A percentile compares a stretch with the other conserved stretches of the same genome.
Evolutionary conservation across 64 coral and sea anemone genomes (phyloP).

Genomic region (Orbicella faveolata): DNA sequence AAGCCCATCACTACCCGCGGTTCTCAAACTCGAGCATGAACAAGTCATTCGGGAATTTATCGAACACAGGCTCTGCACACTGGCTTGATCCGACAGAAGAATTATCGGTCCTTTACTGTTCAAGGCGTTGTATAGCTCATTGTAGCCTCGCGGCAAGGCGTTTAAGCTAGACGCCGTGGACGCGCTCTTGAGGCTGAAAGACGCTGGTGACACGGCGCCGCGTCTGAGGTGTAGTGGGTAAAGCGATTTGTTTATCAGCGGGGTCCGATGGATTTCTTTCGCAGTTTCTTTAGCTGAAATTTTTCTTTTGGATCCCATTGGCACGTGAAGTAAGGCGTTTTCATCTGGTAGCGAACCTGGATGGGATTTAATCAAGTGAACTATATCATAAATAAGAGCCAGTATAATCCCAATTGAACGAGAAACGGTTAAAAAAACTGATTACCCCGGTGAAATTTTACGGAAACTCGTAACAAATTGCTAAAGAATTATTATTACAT

Average conservation of each 20-base stretch:
- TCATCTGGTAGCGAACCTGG: constrained; percentile 13
- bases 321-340: constrained; percentile 10
- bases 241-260: constrained; percentile 19
- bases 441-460: too few relatives aligned
- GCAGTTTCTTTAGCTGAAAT: not conserved
- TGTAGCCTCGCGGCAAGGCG: constrained; percentile 42
- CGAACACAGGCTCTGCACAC: constrained; percentile 80
- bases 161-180: constrained; percentile 81
- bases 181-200: constrained; percentile 83
- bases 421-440: too few relatives aligned
- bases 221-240: constrained; percentile 73
- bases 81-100: constrained; percentile 67
- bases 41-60: constrained; percentile 61
- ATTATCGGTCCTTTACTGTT: constrained; percentile 74
- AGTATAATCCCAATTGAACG: too few relatives aligned
- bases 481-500: not conserved
- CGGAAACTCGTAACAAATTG: too few relatives aligned
- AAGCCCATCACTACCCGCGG: constrained; percentile 11
- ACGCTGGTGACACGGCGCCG: constrained; percentile 84
- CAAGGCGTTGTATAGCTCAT: constrained; percentile 47
- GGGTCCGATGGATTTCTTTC: constrained; percentile 16
- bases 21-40: constrained; percentile 62
- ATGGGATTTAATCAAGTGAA: not conserved
- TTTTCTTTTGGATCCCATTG: not conserved
- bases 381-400: not conserved